Evolutionary conservation across 2,113 vertebrate genomes (phyloP), one percentile per base, ranked within the genome.

Genomic region (Silurus asotus): DNA sequence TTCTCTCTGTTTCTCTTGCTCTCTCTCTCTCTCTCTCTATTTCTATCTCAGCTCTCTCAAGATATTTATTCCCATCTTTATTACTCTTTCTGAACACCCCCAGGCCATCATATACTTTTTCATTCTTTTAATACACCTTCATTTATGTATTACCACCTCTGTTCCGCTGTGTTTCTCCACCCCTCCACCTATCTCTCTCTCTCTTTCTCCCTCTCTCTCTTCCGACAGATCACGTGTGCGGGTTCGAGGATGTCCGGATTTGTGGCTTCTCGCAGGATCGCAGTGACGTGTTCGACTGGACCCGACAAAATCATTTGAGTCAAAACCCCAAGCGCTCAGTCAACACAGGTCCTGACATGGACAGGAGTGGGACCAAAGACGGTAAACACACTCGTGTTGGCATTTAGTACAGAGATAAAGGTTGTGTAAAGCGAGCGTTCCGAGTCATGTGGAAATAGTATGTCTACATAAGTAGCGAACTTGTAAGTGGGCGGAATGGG

Each of bases 241-340:
- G 96, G 67, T 99, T 99, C 58, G 97, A 99, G 90, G 97, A 99
- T 0, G 95, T 97, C 81, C 95, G 96, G 84, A 97, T 99, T 84
- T 99, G 98, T 0, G 98, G 98, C 80, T 99, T 99, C 87, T 91
- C 96, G 86, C 98, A 99, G 92, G 98, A 99, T 89, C 96, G 95
- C 53, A 95, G 94, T 23, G 98, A 99, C 87, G 93, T 95, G 81
- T 99, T 99, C n/a, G 97, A 99, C 90, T 99, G 98, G 98, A 98
- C 96, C 0, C 95, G 98, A 79, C 97, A 99, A 93, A 99, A 97
- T 0, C 95, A 96, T 70, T 91, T 97, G 89, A 98, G 96, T 0
- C 96, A 98, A 93, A 98, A 98, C 90, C 96, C 97, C 58, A 99
- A 98, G 86, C 96, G 97, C 65, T 98, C 98, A 0, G 94, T 96